Evolutionary conservation across 1,140 invertebrate genomes (phyloP).

Genomic region (Drosophila sp.): DNA sequence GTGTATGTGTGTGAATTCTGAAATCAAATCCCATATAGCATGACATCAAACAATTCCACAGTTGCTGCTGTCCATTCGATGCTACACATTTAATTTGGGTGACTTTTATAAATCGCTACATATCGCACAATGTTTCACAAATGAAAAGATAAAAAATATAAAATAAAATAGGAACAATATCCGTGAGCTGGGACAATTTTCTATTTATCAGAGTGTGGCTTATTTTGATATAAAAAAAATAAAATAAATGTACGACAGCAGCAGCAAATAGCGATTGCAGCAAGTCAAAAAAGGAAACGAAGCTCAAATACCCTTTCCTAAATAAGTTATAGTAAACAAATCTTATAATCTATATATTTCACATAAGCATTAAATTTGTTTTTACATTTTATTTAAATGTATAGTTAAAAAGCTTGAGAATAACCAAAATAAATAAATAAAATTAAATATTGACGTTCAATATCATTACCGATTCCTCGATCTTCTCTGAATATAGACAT

Average conservation of each 20-base stretch:
- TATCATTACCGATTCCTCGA: too few species aligned
- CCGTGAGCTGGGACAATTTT: slow-evolving; percentile 31
- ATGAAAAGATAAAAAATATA: slow-evolving; percentile 23
- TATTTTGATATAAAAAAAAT: slow-evolving; percentile 41
- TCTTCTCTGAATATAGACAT: too few species aligned
- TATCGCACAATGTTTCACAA: slow-evolving; percentile 69
- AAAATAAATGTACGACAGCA: slow-evolving; percentile 20
- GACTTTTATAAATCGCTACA: slow-evolving; percentile 84
- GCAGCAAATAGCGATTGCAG: neutral
- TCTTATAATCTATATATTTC: too few species aligned
- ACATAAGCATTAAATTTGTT: too few species aligned
- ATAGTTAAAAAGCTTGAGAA: too few species aligned
- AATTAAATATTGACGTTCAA: too few species aligned
- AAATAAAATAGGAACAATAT: neutral
- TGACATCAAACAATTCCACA: slow-evolving; percentile 76
- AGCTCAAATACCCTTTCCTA: neutral
- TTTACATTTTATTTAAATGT: too few species aligned
- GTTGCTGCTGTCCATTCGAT: slow-evolving; percentile 76
- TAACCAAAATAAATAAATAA: too few species aligned
- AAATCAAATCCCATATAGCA: slow-evolving; percentile 82
- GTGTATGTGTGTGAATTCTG: slow-evolving; percentile 40
- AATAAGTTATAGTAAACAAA: neutral
- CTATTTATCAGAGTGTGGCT: slow-evolving; percentile 59
- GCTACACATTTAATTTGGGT: slow-evolving; percentile 71
- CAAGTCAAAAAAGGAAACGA: neutral